These are phyloP conservation scores for Murina feae DNA, from an alignment of 2,113 vertebrate genomes.

Conservation along the genomic window DNA sequence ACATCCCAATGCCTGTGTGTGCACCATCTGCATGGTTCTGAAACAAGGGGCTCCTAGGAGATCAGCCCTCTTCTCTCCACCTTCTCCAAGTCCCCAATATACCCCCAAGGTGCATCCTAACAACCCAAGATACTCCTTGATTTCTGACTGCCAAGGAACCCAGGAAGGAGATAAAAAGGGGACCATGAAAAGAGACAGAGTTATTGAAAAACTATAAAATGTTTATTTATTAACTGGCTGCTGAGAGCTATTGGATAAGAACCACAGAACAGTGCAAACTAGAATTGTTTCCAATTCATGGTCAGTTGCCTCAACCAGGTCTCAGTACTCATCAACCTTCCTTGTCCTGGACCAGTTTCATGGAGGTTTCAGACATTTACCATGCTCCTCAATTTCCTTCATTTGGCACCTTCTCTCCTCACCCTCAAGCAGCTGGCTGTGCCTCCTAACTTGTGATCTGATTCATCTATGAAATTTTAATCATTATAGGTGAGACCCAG, in stretches of 20 bases:
- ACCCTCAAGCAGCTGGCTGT: not conserved
- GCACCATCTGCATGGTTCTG: not conserved
- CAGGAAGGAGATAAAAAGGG: not conserved
- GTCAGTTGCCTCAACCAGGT: not conserved
- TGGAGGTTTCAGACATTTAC: not conserved
- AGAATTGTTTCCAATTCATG: not conserved
- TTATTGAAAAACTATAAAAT: not conserved
- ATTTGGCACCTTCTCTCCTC: not conserved
- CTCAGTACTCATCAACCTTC: not conserved
- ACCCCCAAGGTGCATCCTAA: not conserved
- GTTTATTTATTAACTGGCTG: not conserved
- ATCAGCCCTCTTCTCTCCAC: not conserved
- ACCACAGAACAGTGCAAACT: not conserved
- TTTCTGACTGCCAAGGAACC: not conserved
- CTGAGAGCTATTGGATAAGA: not conserved
- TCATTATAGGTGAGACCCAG: not conserved
- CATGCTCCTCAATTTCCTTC: accelerated
- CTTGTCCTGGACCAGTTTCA: not conserved
- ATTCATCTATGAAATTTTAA: not conserved
- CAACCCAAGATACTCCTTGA: not conserved
- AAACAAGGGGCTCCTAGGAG: not conserved
- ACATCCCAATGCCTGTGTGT: not conserved
- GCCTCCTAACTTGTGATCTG: not conserved
- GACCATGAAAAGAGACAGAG: not conserved
- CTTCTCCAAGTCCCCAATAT: not conserved